Evolutionary conservation across 2,113 vertebrate species (phyloP).

Genomic region (Syngnathus typhle): DNA sequence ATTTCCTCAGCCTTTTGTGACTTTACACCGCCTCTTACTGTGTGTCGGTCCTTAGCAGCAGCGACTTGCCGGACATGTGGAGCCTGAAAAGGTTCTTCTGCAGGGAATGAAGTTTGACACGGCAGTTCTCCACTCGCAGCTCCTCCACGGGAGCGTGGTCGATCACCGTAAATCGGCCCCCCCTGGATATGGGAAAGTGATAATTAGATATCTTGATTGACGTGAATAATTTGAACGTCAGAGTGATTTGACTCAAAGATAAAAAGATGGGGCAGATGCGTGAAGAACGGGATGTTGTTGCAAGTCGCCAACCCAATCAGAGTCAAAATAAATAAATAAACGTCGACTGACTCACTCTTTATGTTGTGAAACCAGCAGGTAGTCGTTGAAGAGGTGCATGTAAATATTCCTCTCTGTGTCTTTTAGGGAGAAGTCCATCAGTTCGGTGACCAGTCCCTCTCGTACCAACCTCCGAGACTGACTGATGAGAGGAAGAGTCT

Average conservation of each 20-base stretch:
- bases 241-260: constrained; percentile 4
- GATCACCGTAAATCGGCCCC: constrained; percentile 83
- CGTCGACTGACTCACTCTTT: constrained; percentile 75
- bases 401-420: constrained; percentile 79
- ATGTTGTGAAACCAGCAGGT: constrained; percentile 83
- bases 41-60: constrained; percentile 84
- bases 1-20: background rate
- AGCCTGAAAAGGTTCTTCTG: constrained; percentile 90
- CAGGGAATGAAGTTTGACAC: constrained; percentile 84
- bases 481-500: constrained; percentile 94
- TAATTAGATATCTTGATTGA: background rate
- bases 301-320: too few relatives aligned
- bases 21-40: constrained; percentile 75
- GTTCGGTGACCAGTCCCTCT: constrained; percentile 74
- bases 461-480: constrained; percentile 88
- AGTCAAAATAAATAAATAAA: background rate
- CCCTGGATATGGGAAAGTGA: constrained; percentile 46
- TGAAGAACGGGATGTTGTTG: constrained; percentile 15
- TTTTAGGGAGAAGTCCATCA: constrained; percentile 82
- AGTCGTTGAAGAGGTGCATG: constrained; percentile 93
- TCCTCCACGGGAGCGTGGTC: constrained; percentile 82
- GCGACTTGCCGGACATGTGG: constrained; percentile 70
- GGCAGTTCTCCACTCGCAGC: constrained; percentile 84
- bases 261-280: constrained; percentile 3
- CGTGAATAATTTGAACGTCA: background rate